These are phyloP conservation scores for Sitta europaea DNA, from an alignment of 2,113 vertebrate species.

Conservation along the genomic window DNA sequence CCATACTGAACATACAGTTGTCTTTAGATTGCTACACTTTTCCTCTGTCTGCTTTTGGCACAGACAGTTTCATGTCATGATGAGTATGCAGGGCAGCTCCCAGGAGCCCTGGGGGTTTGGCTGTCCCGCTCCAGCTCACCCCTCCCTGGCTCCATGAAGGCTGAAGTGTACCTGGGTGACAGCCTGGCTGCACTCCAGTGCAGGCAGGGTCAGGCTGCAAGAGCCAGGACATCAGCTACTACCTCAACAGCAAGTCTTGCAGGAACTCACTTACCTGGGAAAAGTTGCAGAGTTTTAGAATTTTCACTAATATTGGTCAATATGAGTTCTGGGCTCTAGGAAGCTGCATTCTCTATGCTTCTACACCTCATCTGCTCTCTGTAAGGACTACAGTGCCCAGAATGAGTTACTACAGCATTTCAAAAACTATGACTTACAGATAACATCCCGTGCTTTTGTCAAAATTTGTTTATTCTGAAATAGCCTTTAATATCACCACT, in stretches of 20 bases:
- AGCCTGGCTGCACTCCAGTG: background rate
- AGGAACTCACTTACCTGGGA: background rate
- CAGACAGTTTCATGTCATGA: background rate
- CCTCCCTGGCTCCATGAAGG: background rate
- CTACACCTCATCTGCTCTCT: background rate
- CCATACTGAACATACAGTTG: background rate
- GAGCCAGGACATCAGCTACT: background rate
- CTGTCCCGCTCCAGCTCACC: background rate
- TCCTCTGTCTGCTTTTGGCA: background rate
- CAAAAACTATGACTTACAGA: background rate
- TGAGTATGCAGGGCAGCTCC: background rate
- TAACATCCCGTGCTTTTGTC: background rate
- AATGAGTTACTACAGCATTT: background rate
- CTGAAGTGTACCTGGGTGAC: background rate
- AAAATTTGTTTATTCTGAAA: background rate
- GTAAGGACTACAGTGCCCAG: background rate
- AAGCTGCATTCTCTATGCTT: background rate
- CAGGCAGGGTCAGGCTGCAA: background rate
- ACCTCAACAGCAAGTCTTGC: background rate
- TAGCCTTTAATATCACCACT: background rate
- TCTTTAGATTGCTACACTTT: background rate
- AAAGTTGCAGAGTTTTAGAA: background rate
- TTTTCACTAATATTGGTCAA: background rate
- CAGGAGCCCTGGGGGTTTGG: background rate
- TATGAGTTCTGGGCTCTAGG: background rate